Percentiles rank a stretch among this genome's conserved stretches.
These are phyloP conservation scores for Antheraea yamamai DNA, from an alignment of 2,888 invertebrate genomes.

Conservation along the genomic window DNA sequence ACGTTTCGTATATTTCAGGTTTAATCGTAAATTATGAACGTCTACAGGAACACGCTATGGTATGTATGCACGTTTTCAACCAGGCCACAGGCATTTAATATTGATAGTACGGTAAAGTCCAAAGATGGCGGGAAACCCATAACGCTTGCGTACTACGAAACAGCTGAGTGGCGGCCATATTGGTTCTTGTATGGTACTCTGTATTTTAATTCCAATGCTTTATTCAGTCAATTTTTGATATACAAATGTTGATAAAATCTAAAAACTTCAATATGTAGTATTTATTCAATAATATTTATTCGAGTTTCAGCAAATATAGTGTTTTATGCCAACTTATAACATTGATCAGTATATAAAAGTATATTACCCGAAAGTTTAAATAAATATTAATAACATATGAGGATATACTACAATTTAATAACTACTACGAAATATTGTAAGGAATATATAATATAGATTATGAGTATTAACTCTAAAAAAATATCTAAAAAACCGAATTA, in stretches of 20 bases:
- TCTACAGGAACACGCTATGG: background rate
- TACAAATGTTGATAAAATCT: background rate
- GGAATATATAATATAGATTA: no score
- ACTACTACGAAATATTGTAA: no score
- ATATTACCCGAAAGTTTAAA: no score
- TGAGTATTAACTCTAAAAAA: no score
- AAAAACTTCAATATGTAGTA: background rate
- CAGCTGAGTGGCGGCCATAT: constrained; percentile 76
- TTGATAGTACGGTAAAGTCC: constrained; percentile 32
- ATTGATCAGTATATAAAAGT: no score
- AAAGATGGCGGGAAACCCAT: constrained; percentile 73
- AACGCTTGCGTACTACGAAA: constrained; percentile 67
- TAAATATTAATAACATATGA: no score
- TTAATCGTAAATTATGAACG: background rate
- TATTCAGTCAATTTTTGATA: constrained; percentile 5
- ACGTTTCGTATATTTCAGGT: background rate
- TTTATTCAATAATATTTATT: background rate
- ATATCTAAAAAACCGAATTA: no score
- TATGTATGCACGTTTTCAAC: constrained; percentile 1
- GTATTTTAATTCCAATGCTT: constrained; percentile 9
- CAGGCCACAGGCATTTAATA: constrained; percentile 3
- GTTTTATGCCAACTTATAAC: background rate
- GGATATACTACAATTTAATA: no score
- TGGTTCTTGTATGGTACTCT: constrained; percentile 42
- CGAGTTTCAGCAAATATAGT: background rate